phyloP scores from a whole-genome alignment of 2,113 vertebrate genomes.

The Fregetta grallaria region DNA sequence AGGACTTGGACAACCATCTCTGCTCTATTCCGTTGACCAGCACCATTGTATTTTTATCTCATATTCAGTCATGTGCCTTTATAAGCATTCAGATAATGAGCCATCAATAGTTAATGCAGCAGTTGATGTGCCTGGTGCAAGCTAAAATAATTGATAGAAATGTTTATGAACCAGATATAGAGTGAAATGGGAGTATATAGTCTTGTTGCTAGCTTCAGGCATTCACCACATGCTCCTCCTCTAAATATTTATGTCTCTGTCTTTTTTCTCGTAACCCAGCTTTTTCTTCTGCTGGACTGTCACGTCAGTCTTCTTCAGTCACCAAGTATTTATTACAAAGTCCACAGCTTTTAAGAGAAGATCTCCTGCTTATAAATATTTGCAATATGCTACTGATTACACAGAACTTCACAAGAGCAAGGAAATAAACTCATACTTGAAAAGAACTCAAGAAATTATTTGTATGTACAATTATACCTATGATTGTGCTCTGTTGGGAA shows the following conservation, averaged over 20 bases:
- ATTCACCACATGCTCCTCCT: neutral
- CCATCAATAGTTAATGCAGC: conserved; percentile 44
- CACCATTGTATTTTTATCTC: neutral
- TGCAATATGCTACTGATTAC: neutral
- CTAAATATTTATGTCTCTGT: neutral
- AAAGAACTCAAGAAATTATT: neutral
- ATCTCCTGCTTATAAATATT: neutral
- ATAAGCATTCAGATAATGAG: neutral
- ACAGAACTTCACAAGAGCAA: neutral
- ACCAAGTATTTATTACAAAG: neutral
- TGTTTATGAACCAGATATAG: conserved; percentile 10
- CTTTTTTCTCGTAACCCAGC: neutral
- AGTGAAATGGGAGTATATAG: neutral
- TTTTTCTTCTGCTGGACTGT: neutral
- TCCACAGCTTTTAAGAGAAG: neutral
- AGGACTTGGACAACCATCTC: neutral
- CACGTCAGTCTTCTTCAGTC: neutral
- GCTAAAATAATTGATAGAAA: conserved; percentile 12
- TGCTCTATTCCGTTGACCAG: neutral
- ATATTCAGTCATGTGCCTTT: neutral
- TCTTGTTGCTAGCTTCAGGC: neutral
- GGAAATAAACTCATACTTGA: neutral
- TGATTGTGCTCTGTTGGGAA: neutral
- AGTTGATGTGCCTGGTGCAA: neutral
- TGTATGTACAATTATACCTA: neutral